Evolutionary conservation across 2,797 vertebrate genomes (phyloP), one percentile per base, ranked within the genome.

Genomic region (Stomatorhinus walkeri): DNA sequence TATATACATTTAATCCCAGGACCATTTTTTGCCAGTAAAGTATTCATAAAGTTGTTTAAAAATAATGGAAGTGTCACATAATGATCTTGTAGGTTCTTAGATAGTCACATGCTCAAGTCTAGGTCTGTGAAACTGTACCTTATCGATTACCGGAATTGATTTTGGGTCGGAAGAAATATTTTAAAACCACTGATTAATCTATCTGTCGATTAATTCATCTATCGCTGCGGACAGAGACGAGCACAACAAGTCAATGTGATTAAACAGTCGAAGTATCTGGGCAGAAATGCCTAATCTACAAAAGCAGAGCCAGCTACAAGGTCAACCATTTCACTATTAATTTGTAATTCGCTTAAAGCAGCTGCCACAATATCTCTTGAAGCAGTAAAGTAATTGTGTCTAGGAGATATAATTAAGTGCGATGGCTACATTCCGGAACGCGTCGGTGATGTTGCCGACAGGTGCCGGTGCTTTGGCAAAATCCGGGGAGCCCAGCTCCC

Each of bases 281-380:
- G 19, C 56, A 43, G 56, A 68, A 24, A 28, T 68, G 40, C 14
- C n/a, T 87, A 22, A 43, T 22, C 59, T 54, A 48, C n/a, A 59
- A 46, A 68, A 24, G 9, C 4, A n/a, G 59, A 68, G 10, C 4
- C 8, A 24, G 16, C 52, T 59, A 6, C 85, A n/a, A 68, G 14
- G 36, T 22, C 59, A 64, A 22, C 43, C 56, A 68, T 49, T 87
- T 59, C 85, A 56, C 4, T 87, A 64, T 48, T 87, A 59, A 64
- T 87, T 87, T 87, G 40, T 68, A 87, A 87, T n/a, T 9, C 1
- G 59, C 87, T 87, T 87, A 87, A 40, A 87, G 52, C 16, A 12
- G 85, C 36, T 19, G 84, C 14, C 2, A 14, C 49, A 52, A 6
- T 54, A 85, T 54, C 84, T 85, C 22, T 85, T 52, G n/a, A 54